Percentiles rank a stretch among this genome's conserved stretches.
These are phyloP conservation scores for Dugesia japonica DNA, from an alignment of 2,888 invertebrate species.

Conservation along the genomic window DNA sequence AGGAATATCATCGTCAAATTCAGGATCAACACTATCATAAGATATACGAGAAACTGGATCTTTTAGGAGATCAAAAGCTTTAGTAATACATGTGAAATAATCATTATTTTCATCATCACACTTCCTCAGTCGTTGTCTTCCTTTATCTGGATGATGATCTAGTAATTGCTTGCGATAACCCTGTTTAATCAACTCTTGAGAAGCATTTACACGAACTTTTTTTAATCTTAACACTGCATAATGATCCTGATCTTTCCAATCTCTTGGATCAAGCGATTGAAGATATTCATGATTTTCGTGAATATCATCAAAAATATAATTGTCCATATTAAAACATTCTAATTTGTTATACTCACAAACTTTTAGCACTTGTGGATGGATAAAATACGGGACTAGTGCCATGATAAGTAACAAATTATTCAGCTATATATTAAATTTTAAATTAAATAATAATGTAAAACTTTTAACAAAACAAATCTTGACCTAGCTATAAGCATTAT, in stretches of 20 bases:
- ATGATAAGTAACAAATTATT: too few relatives aligned
- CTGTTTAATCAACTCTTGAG: slow-evolving; percentile 76
- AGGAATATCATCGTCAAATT: slow-evolving; percentile 74
- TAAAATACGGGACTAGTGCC: not conserved
- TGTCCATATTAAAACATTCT: not conserved
- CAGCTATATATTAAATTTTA: not conserved
- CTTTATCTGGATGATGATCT: slow-evolving; percentile 91
- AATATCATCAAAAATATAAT: not conserved
- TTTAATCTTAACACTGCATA: slow-evolving; percentile 81
- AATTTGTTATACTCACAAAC: not conserved
- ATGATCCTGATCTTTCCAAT: slow-evolving; percentile 94
- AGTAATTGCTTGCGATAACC: slow-evolving; percentile 73
- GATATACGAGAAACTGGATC: slow-evolving; percentile 65
- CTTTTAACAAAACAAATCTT: slow-evolving; percentile 1
- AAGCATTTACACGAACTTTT: slow-evolving; percentile 65
- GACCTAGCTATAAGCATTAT: not conserved
- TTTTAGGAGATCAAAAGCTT: slow-evolving; percentile 78
- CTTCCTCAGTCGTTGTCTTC: slow-evolving; percentile 66
- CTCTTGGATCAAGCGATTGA: slow-evolving; percentile 71
- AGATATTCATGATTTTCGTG: slow-evolving; percentile 6
- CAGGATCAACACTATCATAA: slow-evolving; percentile 87
- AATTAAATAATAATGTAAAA: not conserved
- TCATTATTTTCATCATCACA: slow-evolving; percentile 63
- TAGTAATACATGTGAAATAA: slow-evolving; percentile 94
- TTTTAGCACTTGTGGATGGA: not conserved